A percentile compares a stretch with the other conserved stretches of the same genome.
phyloP scores from a whole-genome alignment of 2,888 invertebrate genomes.

The Agriopis marginaria region DNA sequence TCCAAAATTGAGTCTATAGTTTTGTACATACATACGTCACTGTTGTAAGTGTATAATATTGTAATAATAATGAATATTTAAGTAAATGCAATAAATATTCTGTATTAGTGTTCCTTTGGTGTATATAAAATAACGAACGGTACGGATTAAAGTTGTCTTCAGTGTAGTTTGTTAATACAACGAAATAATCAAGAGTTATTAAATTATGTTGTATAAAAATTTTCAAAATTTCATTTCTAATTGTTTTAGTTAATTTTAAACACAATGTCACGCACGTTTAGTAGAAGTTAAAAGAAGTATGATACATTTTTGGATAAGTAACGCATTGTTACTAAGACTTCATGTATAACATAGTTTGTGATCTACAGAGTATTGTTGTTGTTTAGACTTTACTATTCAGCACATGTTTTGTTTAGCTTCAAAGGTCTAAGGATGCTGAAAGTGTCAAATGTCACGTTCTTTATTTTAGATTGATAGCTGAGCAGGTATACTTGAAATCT shows the following conservation, averaged over 20 bases:
- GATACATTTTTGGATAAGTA: slow-evolving; percentile 4
- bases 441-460: slow-evolving; percentile 8
- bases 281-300: not conserved
- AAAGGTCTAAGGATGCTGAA: slow-evolving; percentile 58
- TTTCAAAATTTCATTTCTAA: slow-evolving; percentile 13
- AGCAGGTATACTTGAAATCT: not conserved
- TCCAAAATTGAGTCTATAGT: slow-evolving; percentile 86
- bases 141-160: slow-evolving; percentile 65
- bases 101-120: slow-evolving; percentile 78
- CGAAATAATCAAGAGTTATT: slow-evolving; percentile 31
- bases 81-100: slow-evolving; percentile 84
- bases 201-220: slow-evolving; percentile 20
- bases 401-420: slow-evolving; percentile 65
- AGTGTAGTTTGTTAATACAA: slow-evolving; percentile 63
- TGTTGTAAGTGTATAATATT: slow-evolving; percentile 82
- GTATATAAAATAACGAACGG: slow-evolving; percentile 69
- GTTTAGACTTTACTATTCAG: slow-evolving; percentile 52
- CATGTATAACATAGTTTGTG: slow-evolving; percentile 9
- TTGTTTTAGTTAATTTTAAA: slow-evolving; percentile 10
- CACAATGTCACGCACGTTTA: slow-evolving; percentile 12
- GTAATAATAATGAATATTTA: slow-evolving; percentile 80
- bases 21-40: slow-evolving; percentile 85
- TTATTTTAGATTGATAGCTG: slow-evolving; percentile 1
- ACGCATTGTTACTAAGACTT: slow-evolving; percentile 12
- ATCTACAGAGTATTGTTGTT: slow-evolving; percentile 16